Conservation (phyloP, 2,797 vertebrate genomes). For the Alcedo quadribrachys region DNA sequence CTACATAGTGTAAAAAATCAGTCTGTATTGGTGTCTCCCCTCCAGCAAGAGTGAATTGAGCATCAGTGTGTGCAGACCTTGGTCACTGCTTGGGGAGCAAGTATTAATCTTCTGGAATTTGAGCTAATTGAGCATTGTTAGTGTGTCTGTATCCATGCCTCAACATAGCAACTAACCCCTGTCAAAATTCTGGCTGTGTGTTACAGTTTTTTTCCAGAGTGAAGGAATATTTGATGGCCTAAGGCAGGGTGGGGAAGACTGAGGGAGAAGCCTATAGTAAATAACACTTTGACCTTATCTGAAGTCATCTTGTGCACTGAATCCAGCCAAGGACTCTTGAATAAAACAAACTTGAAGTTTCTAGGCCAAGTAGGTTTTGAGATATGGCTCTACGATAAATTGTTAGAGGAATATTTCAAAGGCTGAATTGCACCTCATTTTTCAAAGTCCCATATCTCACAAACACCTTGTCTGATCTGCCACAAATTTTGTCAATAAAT, state of each 20-base stretch:
- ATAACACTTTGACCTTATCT: constrained; percentile 55
- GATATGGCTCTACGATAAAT: constrained; percentile 45
- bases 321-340: constrained; percentile 63
- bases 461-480: constrained; percentile 60
- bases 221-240: neutral
- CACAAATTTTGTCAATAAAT: constrained; percentile 62
- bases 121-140: neutral
- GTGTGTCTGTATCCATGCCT: neutral
- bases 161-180: neutral
- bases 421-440: constrained; percentile 63
- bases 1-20: fast-evolving
- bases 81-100: neutral
- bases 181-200: neutral
- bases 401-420: constrained; percentile 61
- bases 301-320: neutral
- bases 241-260: neutral
- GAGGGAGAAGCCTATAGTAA: neutral
- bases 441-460: constrained; percentile 55
- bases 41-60: neutral
- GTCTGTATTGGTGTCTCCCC: neutral
- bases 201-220: neutral
- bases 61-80: neutral
- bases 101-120: neutral
- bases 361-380: constrained; percentile 60
- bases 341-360: constrained; percentile 71